phyloP scores from a whole-genome alignment of 2,888 invertebrate genomes.

The Dryadula phaetusa region DNA sequence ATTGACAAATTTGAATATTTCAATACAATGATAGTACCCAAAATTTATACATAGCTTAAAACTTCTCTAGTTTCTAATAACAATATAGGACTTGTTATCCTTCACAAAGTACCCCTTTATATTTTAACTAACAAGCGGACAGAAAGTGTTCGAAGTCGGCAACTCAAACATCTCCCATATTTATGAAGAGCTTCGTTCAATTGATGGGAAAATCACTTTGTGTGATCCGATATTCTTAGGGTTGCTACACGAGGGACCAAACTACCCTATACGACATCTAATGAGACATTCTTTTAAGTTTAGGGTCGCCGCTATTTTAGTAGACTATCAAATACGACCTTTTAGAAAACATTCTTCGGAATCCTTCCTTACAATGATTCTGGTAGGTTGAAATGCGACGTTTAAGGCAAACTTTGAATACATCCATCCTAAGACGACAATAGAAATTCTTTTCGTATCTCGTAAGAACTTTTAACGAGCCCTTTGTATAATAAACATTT shows the following conservation, averaged over 20 bases:
- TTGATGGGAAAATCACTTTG: conserved; percentile 67
- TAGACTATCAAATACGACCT: conserved; percentile 41
- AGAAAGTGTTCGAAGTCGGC: conserved; percentile 14
- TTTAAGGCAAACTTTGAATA: conserved; percentile 42
- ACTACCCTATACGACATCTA: conserved; percentile 38
- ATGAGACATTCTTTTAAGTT: conserved; percentile 46
- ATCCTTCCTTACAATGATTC: conserved; percentile 33
- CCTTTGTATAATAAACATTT: conserved; percentile 31
- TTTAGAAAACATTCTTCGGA: conserved; percentile 39
- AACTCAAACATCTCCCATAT: conserved; percentile 61
- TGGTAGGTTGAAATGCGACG: conserved; percentile 38
- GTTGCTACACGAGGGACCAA: conserved; percentile 32
- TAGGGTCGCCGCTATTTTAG: conserved; percentile 41
- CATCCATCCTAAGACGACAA: conserved; percentile 36
- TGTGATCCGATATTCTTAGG: conserved; percentile 51
- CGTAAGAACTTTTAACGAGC: conserved; percentile 44
- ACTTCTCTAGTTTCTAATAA: background rate
- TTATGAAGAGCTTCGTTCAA: conserved; percentile 60
- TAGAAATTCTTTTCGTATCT: conserved; percentile 36
- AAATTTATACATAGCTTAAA: background rate
- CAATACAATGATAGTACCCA: background rate
- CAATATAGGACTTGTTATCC: background rate
- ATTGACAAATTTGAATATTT: background rate
- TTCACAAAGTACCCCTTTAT: conserved; percentile 13
- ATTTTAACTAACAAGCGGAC: conserved; percentile 21